phyloP scores from a whole-genome alignment of 2,888 invertebrate genomes.

The Drosophila mercatorum region DNA sequence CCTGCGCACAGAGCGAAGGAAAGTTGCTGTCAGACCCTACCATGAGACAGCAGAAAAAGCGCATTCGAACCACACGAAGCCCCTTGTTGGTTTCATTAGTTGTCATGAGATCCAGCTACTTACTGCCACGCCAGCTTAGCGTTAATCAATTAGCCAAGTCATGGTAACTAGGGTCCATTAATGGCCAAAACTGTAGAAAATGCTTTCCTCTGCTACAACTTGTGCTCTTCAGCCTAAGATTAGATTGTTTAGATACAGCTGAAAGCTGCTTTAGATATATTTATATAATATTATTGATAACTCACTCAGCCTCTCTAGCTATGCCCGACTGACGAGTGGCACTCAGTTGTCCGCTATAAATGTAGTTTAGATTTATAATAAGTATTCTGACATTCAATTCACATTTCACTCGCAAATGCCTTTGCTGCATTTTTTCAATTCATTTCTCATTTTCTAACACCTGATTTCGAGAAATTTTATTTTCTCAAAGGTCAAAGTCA shows the following conservation, averaged over 20 bases:
- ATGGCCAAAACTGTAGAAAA: constrained; percentile 18
- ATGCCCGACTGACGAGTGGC: no score
- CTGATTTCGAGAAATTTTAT: not conserved
- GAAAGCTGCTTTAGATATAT: not conserved
- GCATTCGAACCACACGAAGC: constrained; percentile 33
- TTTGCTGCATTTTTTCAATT: not conserved
- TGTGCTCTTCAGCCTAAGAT: not conserved
- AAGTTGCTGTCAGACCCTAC: constrained; percentile 42
- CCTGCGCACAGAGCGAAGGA: constrained; percentile 32
- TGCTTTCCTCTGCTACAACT: not conserved
- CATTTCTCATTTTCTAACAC: not conserved
- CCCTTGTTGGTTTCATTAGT: constrained; percentile 64
- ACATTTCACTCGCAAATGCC: not conserved
- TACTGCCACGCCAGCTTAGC: constrained; percentile 52
- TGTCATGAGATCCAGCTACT: constrained; percentile 57
- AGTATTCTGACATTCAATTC: not conserved
- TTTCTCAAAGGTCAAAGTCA: not conserved
- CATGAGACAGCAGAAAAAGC: constrained; percentile 59
- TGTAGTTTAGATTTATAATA: no score
- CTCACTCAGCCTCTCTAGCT: no score
- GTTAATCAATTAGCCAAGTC: constrained; percentile 61
- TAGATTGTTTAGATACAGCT: no score
- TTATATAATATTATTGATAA: no score
- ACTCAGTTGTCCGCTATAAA: no score
- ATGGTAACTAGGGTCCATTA: constrained; percentile 46